Evolutionary conservation across 2,888 invertebrate genomes (phyloP).

Genomic region (Lumbricus terrestris): DNA sequence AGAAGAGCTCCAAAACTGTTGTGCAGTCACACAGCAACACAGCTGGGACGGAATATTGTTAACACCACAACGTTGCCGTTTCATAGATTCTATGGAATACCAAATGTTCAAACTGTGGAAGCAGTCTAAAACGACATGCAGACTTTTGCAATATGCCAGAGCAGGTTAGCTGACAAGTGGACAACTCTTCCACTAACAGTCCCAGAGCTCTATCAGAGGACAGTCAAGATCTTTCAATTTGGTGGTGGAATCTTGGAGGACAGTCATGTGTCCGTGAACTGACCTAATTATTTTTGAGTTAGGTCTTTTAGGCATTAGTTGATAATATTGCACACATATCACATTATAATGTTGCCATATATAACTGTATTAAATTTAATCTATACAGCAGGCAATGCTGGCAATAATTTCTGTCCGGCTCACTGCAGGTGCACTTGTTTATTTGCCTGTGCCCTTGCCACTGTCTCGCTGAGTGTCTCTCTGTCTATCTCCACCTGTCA

Average conservation of each 20-base stretch:
- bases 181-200: background rate
- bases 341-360: slow-evolving; percentile 3
- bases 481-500: background rate
- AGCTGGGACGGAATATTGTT: too few species aligned
- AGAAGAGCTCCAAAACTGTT: too few species aligned
- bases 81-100: background rate
- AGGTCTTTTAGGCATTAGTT: background rate
- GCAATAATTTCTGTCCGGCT: background rate
- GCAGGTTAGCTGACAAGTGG: background rate
- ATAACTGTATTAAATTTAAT: background rate
- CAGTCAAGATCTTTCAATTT: too few species aligned
- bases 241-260: too few species aligned
- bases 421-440: background rate
- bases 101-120: background rate
- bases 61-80: background rate
- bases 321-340: background rate
- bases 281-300: background rate
- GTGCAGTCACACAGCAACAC: too few species aligned
- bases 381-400: background rate
- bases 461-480: background rate
- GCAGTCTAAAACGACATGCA: background rate
- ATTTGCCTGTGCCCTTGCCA: background rate
- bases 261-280: background rate
- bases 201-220: background rate
- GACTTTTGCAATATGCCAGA: background rate